phyloP scores from a whole-genome alignment of 2,888 invertebrate genomes.

The Mylabris sibirica region DNA sequence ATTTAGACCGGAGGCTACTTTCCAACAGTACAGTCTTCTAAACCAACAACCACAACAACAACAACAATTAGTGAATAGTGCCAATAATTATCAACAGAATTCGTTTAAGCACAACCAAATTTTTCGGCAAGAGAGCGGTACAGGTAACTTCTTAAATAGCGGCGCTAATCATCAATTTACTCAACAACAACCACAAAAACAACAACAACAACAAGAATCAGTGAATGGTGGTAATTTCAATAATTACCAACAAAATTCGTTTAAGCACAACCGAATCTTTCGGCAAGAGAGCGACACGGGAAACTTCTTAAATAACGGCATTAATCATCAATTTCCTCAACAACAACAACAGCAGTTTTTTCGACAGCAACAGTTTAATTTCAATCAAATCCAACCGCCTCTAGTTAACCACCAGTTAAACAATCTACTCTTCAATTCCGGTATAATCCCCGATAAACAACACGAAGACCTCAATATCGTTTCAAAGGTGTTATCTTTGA shows the following conservation, averaged over 20 bases:
- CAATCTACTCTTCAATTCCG: conserved; percentile 71
- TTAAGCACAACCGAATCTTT: conserved; percentile 49
- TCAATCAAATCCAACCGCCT: conserved; percentile 44
- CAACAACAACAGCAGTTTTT: conserved; percentile 28
- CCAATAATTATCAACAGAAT: conserved; percentile 23
- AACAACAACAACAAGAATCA: too few species aligned
- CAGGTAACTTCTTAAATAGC: conserved; percentile 52
- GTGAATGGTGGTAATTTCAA: too few species aligned
- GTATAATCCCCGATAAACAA: conserved; percentile 66
- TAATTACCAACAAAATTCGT: conserved; percentile 23
- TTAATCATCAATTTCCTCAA: conserved; percentile 31
- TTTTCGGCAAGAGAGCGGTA: conserved; percentile 57
- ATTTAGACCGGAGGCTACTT: conserved; percentile 37
- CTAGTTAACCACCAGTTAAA: conserved; percentile 65
- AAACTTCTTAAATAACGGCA: conserved; percentile 48
- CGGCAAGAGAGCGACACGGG: conserved; percentile 57
- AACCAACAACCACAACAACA: conserved; percentile 24
- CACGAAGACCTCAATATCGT: conserved; percentile 83
- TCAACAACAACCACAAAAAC: conserved; percentile 31
- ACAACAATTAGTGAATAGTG: conserved; percentile 29
- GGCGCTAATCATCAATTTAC: conserved; percentile 33
- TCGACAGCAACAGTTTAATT: conserved; percentile 22
- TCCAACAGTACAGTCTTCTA: conserved; percentile 34
- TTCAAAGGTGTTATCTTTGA: conserved; percentile 80
- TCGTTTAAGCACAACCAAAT: conserved; percentile 46